Percentiles rank a stretch among this genome's conserved stretches.
phyloP scores from a whole-genome alignment of 2,113 vertebrate genomes.

The Scytalopus superciliaris region DNA sequence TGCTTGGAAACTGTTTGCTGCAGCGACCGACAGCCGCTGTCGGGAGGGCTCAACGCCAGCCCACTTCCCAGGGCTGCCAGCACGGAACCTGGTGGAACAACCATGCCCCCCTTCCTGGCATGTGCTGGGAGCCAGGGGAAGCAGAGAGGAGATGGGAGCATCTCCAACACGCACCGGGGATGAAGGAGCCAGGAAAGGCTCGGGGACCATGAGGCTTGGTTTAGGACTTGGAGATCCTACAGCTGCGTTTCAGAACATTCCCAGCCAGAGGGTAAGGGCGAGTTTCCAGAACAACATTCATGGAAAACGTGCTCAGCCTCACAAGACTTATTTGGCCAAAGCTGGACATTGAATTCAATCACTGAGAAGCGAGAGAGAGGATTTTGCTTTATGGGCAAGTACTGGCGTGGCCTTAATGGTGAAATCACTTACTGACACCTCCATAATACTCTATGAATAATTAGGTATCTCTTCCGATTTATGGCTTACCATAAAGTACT shows the following conservation, averaged over 20 bases:
- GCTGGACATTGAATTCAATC: background rate
- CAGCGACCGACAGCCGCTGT: background rate
- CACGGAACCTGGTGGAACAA: background rate
- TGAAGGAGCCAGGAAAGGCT: background rate
- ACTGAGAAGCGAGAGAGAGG: background rate
- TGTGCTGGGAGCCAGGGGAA: background rate
- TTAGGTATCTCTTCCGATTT: slow-evolving; percentile 30
- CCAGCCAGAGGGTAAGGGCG: background rate
- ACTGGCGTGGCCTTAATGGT: background rate
- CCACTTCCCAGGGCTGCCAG: background rate
- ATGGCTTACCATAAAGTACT: background rate
- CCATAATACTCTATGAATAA: background rate
- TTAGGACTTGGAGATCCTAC: background rate
- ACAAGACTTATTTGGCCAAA: background rate
- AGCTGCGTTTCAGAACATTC: background rate
- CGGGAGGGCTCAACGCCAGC: background rate
- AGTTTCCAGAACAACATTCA: background rate
- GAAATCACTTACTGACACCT: background rate
- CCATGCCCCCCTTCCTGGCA: background rate
- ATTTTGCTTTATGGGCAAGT: background rate
- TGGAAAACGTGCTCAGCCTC: background rate
- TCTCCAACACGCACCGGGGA: background rate
- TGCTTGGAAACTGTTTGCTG: slow-evolving; percentile 67
- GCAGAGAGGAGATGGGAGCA: background rate
- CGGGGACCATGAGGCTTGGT: fast-evolving